These are phyloP conservation scores for Pogonocherus hispidulus DNA, from an alignment of 2,888 invertebrate species.

Conservation along the genomic window DNA sequence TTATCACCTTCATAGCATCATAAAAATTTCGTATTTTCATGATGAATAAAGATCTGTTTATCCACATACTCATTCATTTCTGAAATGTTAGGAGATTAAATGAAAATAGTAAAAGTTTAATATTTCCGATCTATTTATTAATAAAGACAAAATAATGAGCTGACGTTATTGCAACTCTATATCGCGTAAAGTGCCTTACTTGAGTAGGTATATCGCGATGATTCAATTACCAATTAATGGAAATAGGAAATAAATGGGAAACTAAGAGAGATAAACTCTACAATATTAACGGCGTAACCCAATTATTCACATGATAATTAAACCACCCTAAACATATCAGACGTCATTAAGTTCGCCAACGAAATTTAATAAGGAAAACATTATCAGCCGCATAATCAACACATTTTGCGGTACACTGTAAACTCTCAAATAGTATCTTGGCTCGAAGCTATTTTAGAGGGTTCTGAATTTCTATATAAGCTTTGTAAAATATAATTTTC, in stretches of 20 bases:
- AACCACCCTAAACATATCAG: constrained; percentile 60
- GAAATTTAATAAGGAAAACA: constrained; percentile 63
- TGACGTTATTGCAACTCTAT: no score
- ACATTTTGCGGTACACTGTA: constrained; percentile 50
- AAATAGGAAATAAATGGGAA: constrained; percentile 55
- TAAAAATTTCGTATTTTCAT: no score
- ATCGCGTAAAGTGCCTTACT: constrained; percentile 5
- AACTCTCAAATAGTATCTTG: constrained; percentile 31
- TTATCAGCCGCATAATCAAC: constrained; percentile 58
- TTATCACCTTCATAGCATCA: no score
- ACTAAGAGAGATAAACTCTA: constrained; percentile 57
- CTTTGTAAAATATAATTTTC: no score
- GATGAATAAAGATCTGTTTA: no score
- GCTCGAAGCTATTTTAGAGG: constrained; percentile 12
- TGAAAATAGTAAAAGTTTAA: no score
- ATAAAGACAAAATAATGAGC: no score
- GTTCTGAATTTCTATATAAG: no score
- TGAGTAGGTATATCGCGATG: constrained; percentile 33
- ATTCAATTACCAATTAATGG: constrained; percentile 51
- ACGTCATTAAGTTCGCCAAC: constrained; percentile 61
- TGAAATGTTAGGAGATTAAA: no score
- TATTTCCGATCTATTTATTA: no score
- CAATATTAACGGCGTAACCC: constrained; percentile 61
- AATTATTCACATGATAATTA: constrained; percentile 63
- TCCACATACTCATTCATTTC: no score